Percentiles rank a stretch among this genome's conserved stretches.
Evolutionary conservation across 1,140 invertebrate genomes (phyloP).

Genomic region (Danaus melanippus): DNA sequence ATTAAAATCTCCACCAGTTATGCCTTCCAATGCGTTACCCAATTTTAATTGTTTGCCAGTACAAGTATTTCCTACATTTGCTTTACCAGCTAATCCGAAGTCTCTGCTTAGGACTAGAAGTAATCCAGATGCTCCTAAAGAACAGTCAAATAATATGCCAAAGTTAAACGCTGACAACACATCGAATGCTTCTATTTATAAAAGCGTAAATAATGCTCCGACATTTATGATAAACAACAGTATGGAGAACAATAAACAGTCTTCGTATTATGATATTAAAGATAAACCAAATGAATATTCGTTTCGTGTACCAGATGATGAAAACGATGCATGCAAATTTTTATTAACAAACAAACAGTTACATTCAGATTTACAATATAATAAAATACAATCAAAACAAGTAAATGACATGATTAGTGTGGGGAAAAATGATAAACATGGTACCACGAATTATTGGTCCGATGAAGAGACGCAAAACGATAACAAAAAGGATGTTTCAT

Average conservation of each 20-base stretch:
- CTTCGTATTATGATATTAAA: slow-evolving; percentile 8
- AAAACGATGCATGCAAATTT: slow-evolving; percentile 17
- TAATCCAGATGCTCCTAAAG: slow-evolving; percentile 40
- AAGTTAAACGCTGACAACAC: slow-evolving; percentile 2
- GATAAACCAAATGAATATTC: slow-evolving; percentile 5
- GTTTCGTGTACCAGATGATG: slow-evolving; percentile 24
- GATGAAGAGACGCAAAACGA: no score
- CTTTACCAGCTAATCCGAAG: slow-evolving; percentile 66
- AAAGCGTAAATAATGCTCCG: slow-evolving; percentile 8
- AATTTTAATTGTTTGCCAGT: slow-evolving; percentile 63
- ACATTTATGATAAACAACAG: slow-evolving; percentile 10
- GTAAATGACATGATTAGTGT: no score
- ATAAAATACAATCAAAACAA: no score
- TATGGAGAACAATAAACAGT: slow-evolving; percentile 13
- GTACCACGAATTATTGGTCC: no score
- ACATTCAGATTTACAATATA: no score
- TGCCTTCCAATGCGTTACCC: slow-evolving; percentile 48
- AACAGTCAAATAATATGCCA: slow-evolving; percentile 8
- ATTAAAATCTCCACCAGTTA: slow-evolving; percentile 41
- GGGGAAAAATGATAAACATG: no score
- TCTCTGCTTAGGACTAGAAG: slow-evolving; percentile 59
- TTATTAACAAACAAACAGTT: no score
- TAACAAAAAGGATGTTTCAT: no score
- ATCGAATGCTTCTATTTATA: slow-evolving; percentile 2
- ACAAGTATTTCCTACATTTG: slow-evolving; percentile 66